Evolutionary conservation across 2,797 vertebrate genomes (phyloP), one percentile per base, ranked within the genome.

Genomic region (Anabacerthia variegaticeps): DNA sequence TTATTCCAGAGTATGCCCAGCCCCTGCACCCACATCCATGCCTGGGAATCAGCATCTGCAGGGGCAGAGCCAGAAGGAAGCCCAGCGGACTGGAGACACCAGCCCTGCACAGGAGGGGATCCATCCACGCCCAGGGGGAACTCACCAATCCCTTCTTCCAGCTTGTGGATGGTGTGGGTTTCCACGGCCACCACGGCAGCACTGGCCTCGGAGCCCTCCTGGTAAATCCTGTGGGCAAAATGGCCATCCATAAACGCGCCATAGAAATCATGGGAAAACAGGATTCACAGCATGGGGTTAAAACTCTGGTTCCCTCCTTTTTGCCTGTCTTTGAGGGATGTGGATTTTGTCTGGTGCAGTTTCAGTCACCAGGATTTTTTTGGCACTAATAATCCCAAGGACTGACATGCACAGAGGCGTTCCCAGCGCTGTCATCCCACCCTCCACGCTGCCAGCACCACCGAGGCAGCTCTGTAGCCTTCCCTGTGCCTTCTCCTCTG

Each of bases 161-260:
- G 97, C 97, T 98, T 98, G 93, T 98, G 98, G 85, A 98, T 98
- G 15, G 98, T 98, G 91, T 98, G 98, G 3, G 98, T 98, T 97
- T 99, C 98, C 51, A 99, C 98, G 20, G 98, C 98, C 95, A 99
- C 97, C 66, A 99, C 98, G 37, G 99, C 98, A 0, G 98, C 97
- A 11, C 98, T 98, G 67, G 98, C 98, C 91, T 98, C 98, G 0
- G 98, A 97, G 92, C 96, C 98, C 72, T 98, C 98, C 93, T 98
- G 98, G 81, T 98, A 99, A 95, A 98, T 95, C 98, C 99, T 99
- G 98, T 95, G 71, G 96, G 68, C 95, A 97, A 95, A 98, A 92
- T 48, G 16, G 71, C 74, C 96, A 88, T 88, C 32, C 82, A 76
- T 95, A 95, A 97, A 95, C 71, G 94, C 92, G 96, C 71, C 27